Base-by-base conservation (phyloP, 2,888 invertebrate genomes). In the Marronus borbonicus region DNA sequence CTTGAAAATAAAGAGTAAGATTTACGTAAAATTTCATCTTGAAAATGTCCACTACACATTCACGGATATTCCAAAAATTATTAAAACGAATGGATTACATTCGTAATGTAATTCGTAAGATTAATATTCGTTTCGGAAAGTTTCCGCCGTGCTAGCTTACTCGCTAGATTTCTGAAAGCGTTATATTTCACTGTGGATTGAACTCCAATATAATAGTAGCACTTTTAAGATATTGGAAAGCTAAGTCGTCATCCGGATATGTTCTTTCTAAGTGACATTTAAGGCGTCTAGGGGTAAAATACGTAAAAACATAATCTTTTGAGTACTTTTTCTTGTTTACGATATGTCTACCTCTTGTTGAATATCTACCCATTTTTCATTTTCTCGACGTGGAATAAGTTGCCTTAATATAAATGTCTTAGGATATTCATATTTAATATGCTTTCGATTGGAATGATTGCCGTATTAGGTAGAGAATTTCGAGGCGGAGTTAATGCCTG, bases 321-420 rank as follows among this genome's bases (percentile, higher is more conserved):
- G 70, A 70, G 58, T 36, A 70, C 58, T 10, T 70, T 70, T 55
- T 55, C 36, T 3, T 55, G 55, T 70, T 70, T 55, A 55, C 17
- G 31, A 55, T 36, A 50, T 28, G 36, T 14, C 12, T n/a, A 24
- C 52, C 8, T 52, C 52, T 17, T 31, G 69, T 52, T 69, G 28
- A 50, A 69, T 70, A 36, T 70, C 55, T 39, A n/a, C 31, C 17
- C 55, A 70, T 70, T 70, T 70, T 70, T 70, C 69, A 70, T 55
- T 17, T 70, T 20, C 55, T 10, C 55, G 58, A 70, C 17, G 55
- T 58, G 55, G 52, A 58, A 70, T 70, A 70, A 70, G 55, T 70
- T 70, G 58, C 70, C 17, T 31, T n/a, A 70, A 58, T 8, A 58
- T 58, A 58, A 58, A 58, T 58, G 55, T 58, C 20, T 20, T 17